phyloP scores from a whole-genome alignment of 2,797 vertebrate species.

The Bucorvus abyssinicus region DNA sequence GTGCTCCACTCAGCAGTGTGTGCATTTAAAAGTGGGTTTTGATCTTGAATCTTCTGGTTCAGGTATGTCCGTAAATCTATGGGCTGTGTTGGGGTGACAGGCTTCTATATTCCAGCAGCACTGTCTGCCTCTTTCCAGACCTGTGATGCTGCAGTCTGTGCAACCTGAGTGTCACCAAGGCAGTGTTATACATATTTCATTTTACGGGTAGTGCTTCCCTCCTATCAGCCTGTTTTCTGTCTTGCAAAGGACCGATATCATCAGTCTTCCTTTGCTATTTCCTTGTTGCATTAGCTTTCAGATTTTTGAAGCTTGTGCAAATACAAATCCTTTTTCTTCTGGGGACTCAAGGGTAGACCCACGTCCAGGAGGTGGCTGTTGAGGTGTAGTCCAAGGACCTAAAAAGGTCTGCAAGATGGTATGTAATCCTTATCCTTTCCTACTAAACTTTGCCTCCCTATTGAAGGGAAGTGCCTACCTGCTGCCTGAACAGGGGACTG shows the following conservation, averaged over 20 bases:
- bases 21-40: not conserved
- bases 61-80: rapidly evolving
- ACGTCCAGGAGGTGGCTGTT: not conserved
- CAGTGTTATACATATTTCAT: not conserved
- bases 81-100: not conserved
- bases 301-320: not conserved
- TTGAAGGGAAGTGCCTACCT: not conserved
- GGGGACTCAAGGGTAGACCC: not conserved
- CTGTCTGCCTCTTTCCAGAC: not conserved
- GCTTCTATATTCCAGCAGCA: not conserved
- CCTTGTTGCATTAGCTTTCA: not conserved
- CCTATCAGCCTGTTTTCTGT: not conserved
- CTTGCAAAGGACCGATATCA: not conserved
- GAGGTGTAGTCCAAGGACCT: not conserved
- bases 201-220: not conserved
- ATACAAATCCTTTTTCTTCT: not conserved
- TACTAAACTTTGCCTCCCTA: not conserved
- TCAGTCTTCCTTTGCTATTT: not conserved
- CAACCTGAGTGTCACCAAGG: not conserved
- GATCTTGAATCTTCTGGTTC: not conserved
- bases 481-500: not conserved
- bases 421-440: rapidly evolving
- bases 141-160: rapidly evolving
- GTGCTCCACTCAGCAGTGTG: not conserved
- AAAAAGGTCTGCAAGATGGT: not conserved